These are phyloP conservation scores for Danio albolineatus DNA, from an alignment of 2,797 vertebrate species.

Conservation along the genomic window DNA sequence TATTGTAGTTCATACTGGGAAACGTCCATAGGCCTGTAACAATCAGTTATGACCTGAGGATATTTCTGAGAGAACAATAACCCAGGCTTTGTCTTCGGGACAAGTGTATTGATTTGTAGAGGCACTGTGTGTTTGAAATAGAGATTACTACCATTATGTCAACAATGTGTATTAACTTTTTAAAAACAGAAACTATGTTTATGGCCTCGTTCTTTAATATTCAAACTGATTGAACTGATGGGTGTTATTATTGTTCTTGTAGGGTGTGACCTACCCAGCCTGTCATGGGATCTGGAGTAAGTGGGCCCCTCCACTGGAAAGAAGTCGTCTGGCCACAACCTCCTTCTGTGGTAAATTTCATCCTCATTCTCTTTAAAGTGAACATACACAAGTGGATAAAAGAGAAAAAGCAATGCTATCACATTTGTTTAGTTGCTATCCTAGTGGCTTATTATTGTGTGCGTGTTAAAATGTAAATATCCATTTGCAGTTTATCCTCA, in stretches of 20 bases:
- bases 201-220: not conserved
- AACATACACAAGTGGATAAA: not conserved
- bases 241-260: slow-evolving; percentile 47
- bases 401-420: not conserved
- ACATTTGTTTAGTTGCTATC: not conserved
- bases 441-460: not conserved
- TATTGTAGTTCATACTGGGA: not conserved
- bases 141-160: not conserved
- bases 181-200: not conserved
- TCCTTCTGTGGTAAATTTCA: slow-evolving; percentile 90
- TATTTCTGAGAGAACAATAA: slow-evolving; percentile 29
- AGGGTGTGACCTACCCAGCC: slow-evolving; percentile 97
- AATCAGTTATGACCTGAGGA: slow-evolving; percentile 22
- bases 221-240: not conserved
- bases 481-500: not conserved
- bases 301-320: slow-evolving; percentile 95
- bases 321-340: slow-evolving; percentile 94
- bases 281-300: slow-evolving; percentile 99
- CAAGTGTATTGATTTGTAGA: slow-evolving; percentile 34
- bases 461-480: not conserved
- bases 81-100: slow-evolving; percentile 19
- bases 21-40: not conserved
- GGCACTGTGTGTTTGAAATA: not conserved
- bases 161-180: not conserved
- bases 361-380: not conserved